Evolutionary conservation across 2,888 invertebrate species (phyloP).

Genomic region (Cantharis flavilabris): DNA sequence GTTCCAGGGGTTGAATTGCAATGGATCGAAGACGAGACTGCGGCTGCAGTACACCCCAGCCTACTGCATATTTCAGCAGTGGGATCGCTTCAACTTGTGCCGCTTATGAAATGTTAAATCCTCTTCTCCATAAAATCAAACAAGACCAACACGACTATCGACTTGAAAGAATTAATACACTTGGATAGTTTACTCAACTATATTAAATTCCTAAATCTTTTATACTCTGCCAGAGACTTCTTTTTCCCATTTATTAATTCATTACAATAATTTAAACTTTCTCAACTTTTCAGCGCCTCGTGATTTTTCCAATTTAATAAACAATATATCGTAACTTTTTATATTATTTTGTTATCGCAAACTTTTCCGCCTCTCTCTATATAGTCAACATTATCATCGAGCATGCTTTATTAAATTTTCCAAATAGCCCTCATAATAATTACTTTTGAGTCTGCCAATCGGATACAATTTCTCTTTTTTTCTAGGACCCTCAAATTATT

Average conservation of each 20-base stretch:
- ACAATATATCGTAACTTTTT: not conserved
- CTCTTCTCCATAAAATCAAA: not conserved
- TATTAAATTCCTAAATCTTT: not conserved
- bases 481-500: not conserved
- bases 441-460: not conserved
- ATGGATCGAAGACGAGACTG: slow-evolving; percentile 26
- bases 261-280: not conserved
- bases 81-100: slow-evolving; percentile 3
- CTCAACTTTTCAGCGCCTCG: not conserved
- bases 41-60: slow-evolving; percentile 6
- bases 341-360: not conserved
- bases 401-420: not conserved
- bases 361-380: not conserved
- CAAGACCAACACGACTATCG: not conserved
- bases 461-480: not conserved
- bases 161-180: not conserved
- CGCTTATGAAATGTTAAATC: slow-evolving; percentile 20
- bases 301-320: not conserved
- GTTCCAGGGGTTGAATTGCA: slow-evolving; percentile 24
- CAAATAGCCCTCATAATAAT: not conserved
- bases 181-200: not conserved
- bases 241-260: not conserved
- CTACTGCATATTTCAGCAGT: slow-evolving; percentile 32
- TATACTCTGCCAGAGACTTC: not conserved
- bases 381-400: not conserved